Evolutionary conservation across 2,888 invertebrate species (phyloP).

Genomic region (Ceriagrion tenellum): DNA sequence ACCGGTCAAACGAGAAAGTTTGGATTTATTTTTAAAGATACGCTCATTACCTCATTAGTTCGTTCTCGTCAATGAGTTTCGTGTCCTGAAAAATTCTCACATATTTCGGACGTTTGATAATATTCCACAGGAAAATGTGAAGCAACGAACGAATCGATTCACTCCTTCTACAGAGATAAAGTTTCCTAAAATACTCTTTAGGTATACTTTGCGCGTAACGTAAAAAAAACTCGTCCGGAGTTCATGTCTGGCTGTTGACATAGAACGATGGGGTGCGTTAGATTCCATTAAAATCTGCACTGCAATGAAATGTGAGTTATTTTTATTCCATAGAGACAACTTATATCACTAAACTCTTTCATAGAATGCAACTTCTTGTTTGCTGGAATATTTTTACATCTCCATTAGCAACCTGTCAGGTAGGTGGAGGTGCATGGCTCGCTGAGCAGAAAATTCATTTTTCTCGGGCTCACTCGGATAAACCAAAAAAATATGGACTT

Average conservation of each 20-base stretch:
- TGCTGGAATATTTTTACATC: not conserved
- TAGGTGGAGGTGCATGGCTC: not conserved
- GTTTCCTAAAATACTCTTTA: not conserved
- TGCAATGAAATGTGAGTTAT: not conserved
- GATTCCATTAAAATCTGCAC: no score
- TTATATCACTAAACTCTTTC: not conserved
- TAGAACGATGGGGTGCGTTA: no score
- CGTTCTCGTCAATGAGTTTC: not conserved
- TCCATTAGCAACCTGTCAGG: not conserved
- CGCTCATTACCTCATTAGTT: not conserved
- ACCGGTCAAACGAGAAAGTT: not conserved
- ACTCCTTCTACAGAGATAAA: not conserved
- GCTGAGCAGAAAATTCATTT: not conserved
- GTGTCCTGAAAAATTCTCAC: not conserved
- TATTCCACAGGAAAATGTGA: not conserved
- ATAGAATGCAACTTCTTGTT: not conserved
- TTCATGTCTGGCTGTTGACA: no score
- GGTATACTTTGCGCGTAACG: not conserved
- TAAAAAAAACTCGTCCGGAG: no score
- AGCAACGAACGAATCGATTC: not conserved
- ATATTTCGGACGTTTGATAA: not conserved
- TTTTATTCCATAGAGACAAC: not conserved
- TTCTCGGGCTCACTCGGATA: no score
- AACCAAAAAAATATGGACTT: not conserved
- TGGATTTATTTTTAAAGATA: not conserved